Percentiles rank a stretch among this genome's conserved stretches.
Evolutionary conservation across 2,888 invertebrate species (phyloP).

Genomic region (Lasius fuliginosus): DNA sequence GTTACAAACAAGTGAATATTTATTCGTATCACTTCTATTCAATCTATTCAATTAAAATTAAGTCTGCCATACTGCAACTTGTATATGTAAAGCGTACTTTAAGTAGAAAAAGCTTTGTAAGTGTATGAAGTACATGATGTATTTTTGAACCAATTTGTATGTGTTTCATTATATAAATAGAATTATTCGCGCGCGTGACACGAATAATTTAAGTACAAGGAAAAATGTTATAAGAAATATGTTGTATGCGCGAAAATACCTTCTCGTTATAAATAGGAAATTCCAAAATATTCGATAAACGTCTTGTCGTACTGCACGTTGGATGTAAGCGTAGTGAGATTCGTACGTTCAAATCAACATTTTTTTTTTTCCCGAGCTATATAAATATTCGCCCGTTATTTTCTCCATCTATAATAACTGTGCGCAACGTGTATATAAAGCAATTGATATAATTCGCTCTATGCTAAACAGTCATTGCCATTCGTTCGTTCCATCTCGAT

Average conservation of each 20-base stretch:
- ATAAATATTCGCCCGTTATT: background rate
- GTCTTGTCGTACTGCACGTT: background rate
- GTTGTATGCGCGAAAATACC: background rate
- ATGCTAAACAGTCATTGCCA: conserved; percentile 81
- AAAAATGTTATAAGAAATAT: background rate
- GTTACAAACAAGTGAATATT: background rate
- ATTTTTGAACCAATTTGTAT: background rate
- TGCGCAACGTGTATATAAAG: background rate
- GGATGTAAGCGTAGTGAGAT: background rate
- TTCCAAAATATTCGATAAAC: background rate
- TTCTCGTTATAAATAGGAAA: background rate
- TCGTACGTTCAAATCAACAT: conserved; percentile 6
- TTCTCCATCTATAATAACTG: background rate
- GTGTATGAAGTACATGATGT: background rate
- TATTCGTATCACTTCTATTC: background rate
- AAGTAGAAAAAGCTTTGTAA: background rate
- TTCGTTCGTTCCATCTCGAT: conserved; percentile 86
- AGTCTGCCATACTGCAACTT: background rate
- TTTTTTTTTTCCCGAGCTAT: background rate
- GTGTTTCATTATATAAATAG: background rate
- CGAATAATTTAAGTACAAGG: conserved; percentile 25
- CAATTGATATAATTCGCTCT: conserved; percentile 8
- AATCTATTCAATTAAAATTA: conserved; percentile 16
- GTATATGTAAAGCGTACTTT: background rate
- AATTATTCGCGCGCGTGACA: background rate